Conservation (phyloP, 1,140 invertebrate genomes). For the Drosophila arizonae region DNA sequence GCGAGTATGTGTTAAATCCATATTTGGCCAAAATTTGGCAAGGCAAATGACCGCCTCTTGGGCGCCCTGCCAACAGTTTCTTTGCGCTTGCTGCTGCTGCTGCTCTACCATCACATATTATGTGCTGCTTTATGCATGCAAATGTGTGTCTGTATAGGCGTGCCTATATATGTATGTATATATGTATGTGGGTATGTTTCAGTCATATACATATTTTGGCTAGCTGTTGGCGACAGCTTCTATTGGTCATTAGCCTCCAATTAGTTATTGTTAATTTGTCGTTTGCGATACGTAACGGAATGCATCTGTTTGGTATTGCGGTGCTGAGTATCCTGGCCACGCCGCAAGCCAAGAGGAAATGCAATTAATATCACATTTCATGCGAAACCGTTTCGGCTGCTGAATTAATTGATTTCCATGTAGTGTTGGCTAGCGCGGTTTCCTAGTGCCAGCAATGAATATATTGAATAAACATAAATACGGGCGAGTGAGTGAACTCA, state of each 20-base stretch:
- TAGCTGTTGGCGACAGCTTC: constrained; percentile 34
- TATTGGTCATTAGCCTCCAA: constrained; percentile 66
- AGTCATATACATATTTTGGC: constrained; percentile 19
- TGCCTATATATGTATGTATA: background rate
- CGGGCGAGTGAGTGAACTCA: too few species aligned
- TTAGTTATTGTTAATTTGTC: constrained; percentile 79
- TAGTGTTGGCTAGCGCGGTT: background rate
- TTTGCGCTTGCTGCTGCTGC: constrained; percentile 6
- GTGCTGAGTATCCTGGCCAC: constrained; percentile 33
- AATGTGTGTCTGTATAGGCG: background rate
- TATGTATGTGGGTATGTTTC: background rate
- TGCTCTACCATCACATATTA: constrained; percentile 14
- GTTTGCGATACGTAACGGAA: constrained; percentile 28
- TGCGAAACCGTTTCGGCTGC: background rate
- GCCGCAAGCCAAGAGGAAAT: constrained; percentile 19
- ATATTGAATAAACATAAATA: background rate
- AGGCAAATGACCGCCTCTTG: constrained; percentile 19
- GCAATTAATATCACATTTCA: constrained; percentile 37
- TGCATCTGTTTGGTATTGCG: constrained; percentile 20
- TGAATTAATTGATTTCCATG: constrained; percentile 26
- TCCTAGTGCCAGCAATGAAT: background rate
- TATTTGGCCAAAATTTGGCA: constrained; percentile 28
- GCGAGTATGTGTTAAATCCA: constrained; percentile 25
- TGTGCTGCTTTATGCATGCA: too few species aligned
- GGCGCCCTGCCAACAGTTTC: constrained; percentile 41